Conservation (phyloP, 2,113 vertebrate genomes). For the Pangasianodon hypophthalmus region DNA sequence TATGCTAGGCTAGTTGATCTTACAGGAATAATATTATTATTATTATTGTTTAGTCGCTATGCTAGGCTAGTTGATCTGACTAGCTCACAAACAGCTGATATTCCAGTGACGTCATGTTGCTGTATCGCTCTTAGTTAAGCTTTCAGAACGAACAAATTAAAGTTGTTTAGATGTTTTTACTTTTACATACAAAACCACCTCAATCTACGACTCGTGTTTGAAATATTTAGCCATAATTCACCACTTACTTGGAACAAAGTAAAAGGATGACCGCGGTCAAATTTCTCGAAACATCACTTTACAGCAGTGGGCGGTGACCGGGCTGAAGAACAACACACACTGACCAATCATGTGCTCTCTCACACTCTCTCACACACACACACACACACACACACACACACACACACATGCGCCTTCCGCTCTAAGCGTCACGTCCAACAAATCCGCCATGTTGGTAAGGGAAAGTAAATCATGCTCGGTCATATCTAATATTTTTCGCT, state of each 20-base stretch:
- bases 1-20: neutral
- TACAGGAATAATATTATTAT: neutral
- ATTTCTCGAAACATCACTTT: neutral
- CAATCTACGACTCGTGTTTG: neutral
- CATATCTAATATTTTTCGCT: neutral
- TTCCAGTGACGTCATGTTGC: neutral
- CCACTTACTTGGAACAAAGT: constrained; percentile 20
- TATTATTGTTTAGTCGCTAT: neutral
- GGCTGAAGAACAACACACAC: neutral
- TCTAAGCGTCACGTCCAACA: neutral
- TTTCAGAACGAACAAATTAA: neutral
- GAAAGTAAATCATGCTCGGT: neutral
- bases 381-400: too few species aligned
- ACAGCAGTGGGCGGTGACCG: neutral
- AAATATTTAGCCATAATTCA: neutral
- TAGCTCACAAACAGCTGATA: constrained; percentile 14
- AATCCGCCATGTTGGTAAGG: constrained; percentile 31
- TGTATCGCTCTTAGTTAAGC: neutral
- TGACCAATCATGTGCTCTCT: constrained; percentile 9
- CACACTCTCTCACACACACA: neutral
- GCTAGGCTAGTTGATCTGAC: neutral
- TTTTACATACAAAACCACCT: neutral
- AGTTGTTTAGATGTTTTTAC: neutral
- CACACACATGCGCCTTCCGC: too few species aligned
- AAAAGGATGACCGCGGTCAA: neutral